A percentile compares a stretch with the other conserved stretches of the same genome.
Evolutionary conservation across 2,888 invertebrate species (phyloP).

Genomic region (Lymantria monacha): DNA sequence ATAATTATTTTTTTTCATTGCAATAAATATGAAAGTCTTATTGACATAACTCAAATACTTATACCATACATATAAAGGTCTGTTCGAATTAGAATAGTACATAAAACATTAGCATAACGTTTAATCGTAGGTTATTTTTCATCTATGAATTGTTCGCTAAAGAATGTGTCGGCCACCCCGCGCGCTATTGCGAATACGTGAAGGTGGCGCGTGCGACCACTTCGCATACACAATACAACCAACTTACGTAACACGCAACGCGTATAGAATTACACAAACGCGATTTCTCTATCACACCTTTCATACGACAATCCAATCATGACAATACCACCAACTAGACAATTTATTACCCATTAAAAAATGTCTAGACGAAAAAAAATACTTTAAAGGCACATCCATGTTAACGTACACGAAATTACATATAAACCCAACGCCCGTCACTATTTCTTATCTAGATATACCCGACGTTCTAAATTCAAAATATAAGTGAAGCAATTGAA

Average conservation of each 20-base stretch:
- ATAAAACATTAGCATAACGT: constrained; percentile 15
- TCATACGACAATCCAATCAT: constrained; percentile 49
- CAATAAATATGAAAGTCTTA: no score
- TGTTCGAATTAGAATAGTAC: constrained; percentile 2
- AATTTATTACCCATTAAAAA: constrained; percentile 53
- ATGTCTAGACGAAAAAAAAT: constrained; percentile 59
- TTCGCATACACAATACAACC: constrained; percentile 49
- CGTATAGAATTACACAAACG: constrained; percentile 66
- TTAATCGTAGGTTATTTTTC: constrained; percentile 32
- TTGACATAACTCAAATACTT: no score
- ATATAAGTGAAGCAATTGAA: constrained; percentile 80
- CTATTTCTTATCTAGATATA: constrained; percentile 61
- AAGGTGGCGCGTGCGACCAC: constrained; percentile 63
- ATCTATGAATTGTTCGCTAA: constrained; percentile 51
- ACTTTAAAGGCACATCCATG: constrained; percentile 19
- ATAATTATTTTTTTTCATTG: no score
- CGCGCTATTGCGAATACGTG: constrained; percentile 62
- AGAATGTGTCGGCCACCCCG: constrained; percentile 74
- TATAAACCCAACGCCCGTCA: constrained; percentile 38
- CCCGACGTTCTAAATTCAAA: constrained; percentile 75
- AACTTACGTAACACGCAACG: constrained; percentile 70
- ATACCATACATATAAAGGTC: no score
- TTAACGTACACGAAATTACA: constrained; percentile 33
- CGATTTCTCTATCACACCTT: constrained; percentile 76
- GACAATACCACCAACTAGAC: constrained; percentile 55